Evolutionary conservation across 2,888 invertebrate genomes (phyloP).

Genomic region (Arenicola marina): DNA sequence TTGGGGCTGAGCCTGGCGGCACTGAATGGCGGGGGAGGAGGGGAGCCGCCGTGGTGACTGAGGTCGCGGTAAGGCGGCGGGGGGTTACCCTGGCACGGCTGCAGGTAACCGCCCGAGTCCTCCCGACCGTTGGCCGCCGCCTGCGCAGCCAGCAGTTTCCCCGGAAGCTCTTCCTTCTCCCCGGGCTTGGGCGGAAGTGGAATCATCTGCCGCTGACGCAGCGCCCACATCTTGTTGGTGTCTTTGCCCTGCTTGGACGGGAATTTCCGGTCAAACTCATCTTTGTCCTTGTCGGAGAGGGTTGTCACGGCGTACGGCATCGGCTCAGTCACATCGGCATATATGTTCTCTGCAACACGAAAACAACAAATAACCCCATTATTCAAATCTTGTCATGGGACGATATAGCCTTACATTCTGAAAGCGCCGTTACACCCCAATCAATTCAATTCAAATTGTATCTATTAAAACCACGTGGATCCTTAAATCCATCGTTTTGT

Average conservation of each 20-base stretch:
- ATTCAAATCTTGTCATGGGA: too few relatives aligned
- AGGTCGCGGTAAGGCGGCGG: slow-evolving; percentile 8
- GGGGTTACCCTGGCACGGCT: slow-evolving; percentile 4
- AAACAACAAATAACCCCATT: too few relatives aligned
- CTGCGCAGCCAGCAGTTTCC: background rate
- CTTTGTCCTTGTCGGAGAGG: background rate
- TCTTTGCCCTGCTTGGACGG: slow-evolving; percentile 11
- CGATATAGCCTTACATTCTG: too few relatives aligned
- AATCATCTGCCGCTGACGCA: background rate
- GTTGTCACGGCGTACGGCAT: background rate
- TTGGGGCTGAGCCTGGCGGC: too few relatives aligned
- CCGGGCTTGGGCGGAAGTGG: slow-evolving; percentile 6
- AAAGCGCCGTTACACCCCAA: too few relatives aligned
- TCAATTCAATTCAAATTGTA: too few relatives aligned
- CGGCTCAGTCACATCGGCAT: slow-evolving; percentile 6
- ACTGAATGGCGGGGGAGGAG: too few relatives aligned
- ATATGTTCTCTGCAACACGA: slow-evolving; percentile 11
- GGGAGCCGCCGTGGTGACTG: too few relatives aligned
- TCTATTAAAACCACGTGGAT: too few relatives aligned
- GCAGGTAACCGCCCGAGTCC: background rate
- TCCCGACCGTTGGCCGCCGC: background rate
- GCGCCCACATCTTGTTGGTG: slow-evolving; percentile 7
- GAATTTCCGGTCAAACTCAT: background rate
- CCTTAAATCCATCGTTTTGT: too few relatives aligned
- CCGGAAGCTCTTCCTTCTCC: background rate